Conservation (phyloP, 35 echinoderm and acorn worm genomes). For the Eucidaris tribuloides region DNA sequence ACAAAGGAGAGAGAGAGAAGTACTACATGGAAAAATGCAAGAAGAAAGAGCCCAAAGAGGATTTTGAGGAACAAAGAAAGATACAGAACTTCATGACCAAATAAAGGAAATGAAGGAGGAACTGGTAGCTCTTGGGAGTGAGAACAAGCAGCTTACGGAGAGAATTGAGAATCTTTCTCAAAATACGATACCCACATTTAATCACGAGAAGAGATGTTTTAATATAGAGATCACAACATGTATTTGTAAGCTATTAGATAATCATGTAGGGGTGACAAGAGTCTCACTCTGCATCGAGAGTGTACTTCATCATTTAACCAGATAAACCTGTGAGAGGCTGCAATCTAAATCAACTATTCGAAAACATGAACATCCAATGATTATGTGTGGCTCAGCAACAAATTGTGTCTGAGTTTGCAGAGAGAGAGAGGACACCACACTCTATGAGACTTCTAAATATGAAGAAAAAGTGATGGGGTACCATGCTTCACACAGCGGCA, state of each 20-base stretch:
- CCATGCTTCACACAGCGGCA: background rate
- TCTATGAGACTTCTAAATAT: background rate
- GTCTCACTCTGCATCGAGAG: background rate
- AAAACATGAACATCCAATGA: background rate
- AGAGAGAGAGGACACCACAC: background rate
- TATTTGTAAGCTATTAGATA: background rate
- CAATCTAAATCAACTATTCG: background rate
- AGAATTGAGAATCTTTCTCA: too few relatives aligned
- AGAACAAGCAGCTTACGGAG: too few relatives aligned
- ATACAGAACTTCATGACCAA: too few relatives aligned
- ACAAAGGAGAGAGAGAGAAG: too few relatives aligned
- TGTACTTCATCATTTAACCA: background rate
- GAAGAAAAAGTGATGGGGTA: background rate
- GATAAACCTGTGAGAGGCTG: background rate
- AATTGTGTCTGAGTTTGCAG: background rate
- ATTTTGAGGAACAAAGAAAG: too few relatives aligned
- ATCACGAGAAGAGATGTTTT: background rate
- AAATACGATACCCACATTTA: too few relatives aligned
- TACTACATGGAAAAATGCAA: too few relatives aligned
- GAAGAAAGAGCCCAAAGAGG: too few relatives aligned
- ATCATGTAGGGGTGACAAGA: background rate
- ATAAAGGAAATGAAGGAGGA: too few relatives aligned
- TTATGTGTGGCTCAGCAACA: background rate
- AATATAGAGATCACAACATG: background rate
- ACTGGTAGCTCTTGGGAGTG: too few relatives aligned